A percentile compares a stretch with the other conserved stretches of the same genome.
Evolutionary conservation across 1,140 invertebrate genomes (phyloP).

Genomic region (Tribolium castaneum): DNA sequence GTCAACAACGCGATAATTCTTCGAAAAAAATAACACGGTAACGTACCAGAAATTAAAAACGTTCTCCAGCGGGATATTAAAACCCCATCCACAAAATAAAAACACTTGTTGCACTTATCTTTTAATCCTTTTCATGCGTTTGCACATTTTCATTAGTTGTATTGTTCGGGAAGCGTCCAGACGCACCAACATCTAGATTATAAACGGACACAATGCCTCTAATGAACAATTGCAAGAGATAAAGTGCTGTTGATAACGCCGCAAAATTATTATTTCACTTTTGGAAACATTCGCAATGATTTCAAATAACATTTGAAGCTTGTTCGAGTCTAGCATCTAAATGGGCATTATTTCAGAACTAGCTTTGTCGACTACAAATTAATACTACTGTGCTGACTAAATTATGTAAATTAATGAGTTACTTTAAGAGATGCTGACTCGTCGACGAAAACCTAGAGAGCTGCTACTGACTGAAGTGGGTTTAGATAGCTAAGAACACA

Average conservation of each 20-base stretch:
- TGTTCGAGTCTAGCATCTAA: slow-evolving; percentile 33
- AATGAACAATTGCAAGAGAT: slow-evolving; percentile 5
- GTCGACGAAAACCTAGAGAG: neutral
- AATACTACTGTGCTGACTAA: slow-evolving; percentile 34
- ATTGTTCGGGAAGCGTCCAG: slow-evolving; percentile 23
- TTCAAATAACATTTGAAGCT: slow-evolving; percentile 11
- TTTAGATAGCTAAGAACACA: neutral
- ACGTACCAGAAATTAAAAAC: slow-evolving; percentile 13
- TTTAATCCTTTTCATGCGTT: slow-evolving; percentile 28
- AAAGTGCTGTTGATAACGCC: neutral
- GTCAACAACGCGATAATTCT: slow-evolving; percentile 1
- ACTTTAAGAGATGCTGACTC: slow-evolving; percentile 26
- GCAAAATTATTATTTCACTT: neutral
- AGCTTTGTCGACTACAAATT: slow-evolving; percentile 32
- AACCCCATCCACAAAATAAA: slow-evolving; percentile 18
- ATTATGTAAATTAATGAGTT: slow-evolving; percentile 40
- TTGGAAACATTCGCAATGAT: neutral
- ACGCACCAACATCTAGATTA: slow-evolving; percentile 12
- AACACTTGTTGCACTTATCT: slow-evolving; percentile 33
- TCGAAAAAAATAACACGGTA: neutral
- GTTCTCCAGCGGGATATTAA: slow-evolving; percentile 17
- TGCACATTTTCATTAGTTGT: slow-evolving; percentile 34
- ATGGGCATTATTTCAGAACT: slow-evolving; percentile 14
- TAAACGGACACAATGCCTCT: neutral
- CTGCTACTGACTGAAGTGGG: neutral